A percentile compares a stretch with the other conserved stretches of the same genome.
phyloP scores from a whole-genome alignment of 2,888 invertebrate genomes.

The Tuberolachnus salignus region DNA sequence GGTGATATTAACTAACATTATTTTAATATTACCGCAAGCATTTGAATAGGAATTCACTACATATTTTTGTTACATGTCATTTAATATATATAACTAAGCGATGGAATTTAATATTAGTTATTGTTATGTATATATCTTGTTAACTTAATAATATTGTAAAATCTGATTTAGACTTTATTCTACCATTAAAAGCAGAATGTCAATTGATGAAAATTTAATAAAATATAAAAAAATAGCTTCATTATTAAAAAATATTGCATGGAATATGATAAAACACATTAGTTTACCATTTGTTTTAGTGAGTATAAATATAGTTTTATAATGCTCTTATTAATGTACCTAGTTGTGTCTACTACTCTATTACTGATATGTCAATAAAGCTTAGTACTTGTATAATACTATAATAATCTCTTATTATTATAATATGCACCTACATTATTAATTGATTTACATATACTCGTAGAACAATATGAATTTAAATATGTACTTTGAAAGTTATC shows the following conservation, averaged over 20 bases:
- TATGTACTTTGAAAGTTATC: constrained; percentile 28
- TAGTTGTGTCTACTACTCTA: no score
- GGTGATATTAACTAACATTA: no score
- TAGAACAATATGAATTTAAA: constrained; percentile 39
- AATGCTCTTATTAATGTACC: not conserved
- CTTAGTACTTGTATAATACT: not conserved
- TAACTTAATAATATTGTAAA: not conserved
- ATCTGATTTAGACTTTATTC: constrained; percentile 43
- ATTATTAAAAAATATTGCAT: constrained; percentile 34
- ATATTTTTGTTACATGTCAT: no score
- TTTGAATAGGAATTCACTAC: no score
- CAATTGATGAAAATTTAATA: constrained; percentile 30
- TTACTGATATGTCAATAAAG: no score
- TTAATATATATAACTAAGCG: no score
- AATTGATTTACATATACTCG: not conserved
- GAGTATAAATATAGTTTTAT: constrained; percentile 13
- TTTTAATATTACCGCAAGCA: not conserved
- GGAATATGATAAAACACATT: constrained; percentile 39
- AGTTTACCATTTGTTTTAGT: constrained; percentile 39
- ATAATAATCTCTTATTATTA: not conserved
- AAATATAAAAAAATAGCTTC: constrained; percentile 13
- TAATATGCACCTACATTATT: not conserved
- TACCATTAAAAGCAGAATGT: constrained; percentile 32
- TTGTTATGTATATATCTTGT: not conserved
- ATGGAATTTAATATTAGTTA: not conserved